Percentiles rank a stretch among this genome's conserved stretches.
These are phyloP conservation scores for Mesorhabditis sp. DNA, from an alignment of 2,888 invertebrate genomes.

Conservation along the genomic window DNA sequence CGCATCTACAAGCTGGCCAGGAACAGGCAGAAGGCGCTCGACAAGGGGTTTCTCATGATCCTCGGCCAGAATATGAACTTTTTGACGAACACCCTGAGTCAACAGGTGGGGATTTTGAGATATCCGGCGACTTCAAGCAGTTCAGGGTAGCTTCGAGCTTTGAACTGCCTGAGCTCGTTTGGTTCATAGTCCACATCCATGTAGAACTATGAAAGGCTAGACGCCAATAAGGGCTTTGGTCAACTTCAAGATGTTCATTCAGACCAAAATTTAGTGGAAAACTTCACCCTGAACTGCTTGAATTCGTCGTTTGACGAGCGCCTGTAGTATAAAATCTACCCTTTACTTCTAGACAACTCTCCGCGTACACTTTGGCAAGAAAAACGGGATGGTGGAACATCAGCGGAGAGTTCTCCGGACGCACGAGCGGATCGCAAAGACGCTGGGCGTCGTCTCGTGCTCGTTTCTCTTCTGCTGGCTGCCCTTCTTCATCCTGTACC, in stretches of 20 bases:
- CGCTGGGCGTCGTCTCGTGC: conserved; percentile 66
- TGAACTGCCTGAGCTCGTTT: too few species aligned
- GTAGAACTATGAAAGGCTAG: too few species aligned
- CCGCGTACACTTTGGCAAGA: conserved; percentile 57
- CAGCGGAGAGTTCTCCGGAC: conserved; percentile 57
- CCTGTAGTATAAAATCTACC: too few species aligned
- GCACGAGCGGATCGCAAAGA: conserved; percentile 65
- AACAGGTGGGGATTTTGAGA: conserved; percentile 30
- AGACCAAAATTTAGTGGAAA: too few species aligned
- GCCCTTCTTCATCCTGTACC: conserved; percentile 66
- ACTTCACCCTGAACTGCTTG: too few species aligned
- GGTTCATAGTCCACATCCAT: too few species aligned
- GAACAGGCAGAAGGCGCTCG: conserved; percentile 52
- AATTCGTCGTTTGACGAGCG: too few species aligned
- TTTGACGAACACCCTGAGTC: conserved; percentile 54
- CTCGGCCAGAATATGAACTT: conserved; percentile 58
- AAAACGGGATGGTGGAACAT: conserved; percentile 57
- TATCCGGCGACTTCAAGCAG: not conserved
- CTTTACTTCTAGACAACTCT: conserved; percentile 46
- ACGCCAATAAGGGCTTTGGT: too few species aligned
- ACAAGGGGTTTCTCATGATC: conserved; percentile 56
- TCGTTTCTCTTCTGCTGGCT: conserved; percentile 67
- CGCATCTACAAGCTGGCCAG: conserved; percentile 55
- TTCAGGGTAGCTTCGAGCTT: too few species aligned
- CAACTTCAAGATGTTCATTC: too few species aligned